Conservation (phyloP, 2,888 invertebrate species). For the Agrypnus murinus region DNA sequence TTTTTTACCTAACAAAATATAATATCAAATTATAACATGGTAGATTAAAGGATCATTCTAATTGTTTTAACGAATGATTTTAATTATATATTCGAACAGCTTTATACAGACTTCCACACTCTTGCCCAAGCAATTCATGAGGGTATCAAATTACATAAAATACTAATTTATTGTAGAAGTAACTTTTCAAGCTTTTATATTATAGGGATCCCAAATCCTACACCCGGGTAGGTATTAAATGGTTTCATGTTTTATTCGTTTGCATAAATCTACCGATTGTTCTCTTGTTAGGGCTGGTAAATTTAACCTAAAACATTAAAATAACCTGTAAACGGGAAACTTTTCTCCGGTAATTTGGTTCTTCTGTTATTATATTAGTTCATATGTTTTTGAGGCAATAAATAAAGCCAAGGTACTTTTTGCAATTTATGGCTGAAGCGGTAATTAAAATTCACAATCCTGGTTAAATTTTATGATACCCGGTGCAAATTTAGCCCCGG, state of each 20-base stretch:
- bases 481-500: conserved; percentile 15
- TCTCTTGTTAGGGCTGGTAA: conserved; percentile 2
- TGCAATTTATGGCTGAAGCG: conserved; percentile 31
- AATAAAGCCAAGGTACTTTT: conserved; percentile 23
- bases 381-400: conserved; percentile 20
- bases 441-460: conserved; percentile 34
- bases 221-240: conserved; percentile 11
- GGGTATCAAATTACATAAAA: neutral
- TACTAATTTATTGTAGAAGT: conserved; percentile 7
- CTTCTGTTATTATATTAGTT: conserved; percentile 13
- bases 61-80: too few species aligned
- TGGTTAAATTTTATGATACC: conserved; percentile 25
- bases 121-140: too few species aligned
- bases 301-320: neutral
- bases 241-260: conserved; percentile 16
- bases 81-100: too few species aligned
- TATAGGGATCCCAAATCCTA: neutral
- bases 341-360: neutral
- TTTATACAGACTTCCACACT: too few species aligned
- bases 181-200: conserved; percentile 16
- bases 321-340: conserved; percentile 4
- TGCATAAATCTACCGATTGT: conserved; percentile 7
- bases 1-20: too few species aligned
- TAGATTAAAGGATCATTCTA: too few species aligned
- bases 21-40: too few species aligned